These are phyloP conservation scores for Tretioscincus oriximinensis DNA, from an alignment of 2,113 vertebrate genomes.

Conservation along the genomic window DNA sequence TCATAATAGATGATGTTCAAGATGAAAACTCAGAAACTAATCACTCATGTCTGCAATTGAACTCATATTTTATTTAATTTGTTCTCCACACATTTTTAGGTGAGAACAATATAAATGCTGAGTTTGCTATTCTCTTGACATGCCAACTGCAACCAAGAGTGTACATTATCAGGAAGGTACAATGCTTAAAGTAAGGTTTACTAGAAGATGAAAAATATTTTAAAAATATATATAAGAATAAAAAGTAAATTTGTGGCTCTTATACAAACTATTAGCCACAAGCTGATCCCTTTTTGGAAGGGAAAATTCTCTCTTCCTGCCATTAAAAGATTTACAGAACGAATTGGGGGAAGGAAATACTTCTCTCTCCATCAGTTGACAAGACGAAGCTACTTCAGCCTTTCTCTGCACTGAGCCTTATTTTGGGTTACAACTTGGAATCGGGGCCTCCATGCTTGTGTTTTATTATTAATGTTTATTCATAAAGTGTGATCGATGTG, in stretches of 20 bases:
- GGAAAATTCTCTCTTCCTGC: not conserved
- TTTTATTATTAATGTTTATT: no score
- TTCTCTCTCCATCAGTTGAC: slow-evolving; percentile 14
- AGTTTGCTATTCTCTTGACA: not conserved
- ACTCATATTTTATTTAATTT: not conserved
- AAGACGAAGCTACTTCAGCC: not conserved
- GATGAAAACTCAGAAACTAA: not conserved
- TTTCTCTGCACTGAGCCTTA: no score
- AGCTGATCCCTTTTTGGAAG: not conserved
- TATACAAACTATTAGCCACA: not conserved
- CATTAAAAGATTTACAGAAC: not conserved
- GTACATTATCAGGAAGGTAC: not conserved
- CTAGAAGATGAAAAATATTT: not conserved
- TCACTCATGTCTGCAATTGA: not conserved
- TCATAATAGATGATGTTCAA: not conserved
- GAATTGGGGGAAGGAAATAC: not conserved
- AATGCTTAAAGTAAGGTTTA: not conserved
- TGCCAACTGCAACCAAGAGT: not conserved
- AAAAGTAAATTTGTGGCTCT: not conserved
- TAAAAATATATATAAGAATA: not conserved
- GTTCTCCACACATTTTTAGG: not conserved
- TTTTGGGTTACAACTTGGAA: no score
- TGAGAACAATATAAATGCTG: not conserved
- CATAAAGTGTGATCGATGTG: no score
- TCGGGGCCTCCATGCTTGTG: no score